Evolutionary conservation across 2,888 invertebrate species (phyloP).

Genomic region (Globia sparganii): DNA sequence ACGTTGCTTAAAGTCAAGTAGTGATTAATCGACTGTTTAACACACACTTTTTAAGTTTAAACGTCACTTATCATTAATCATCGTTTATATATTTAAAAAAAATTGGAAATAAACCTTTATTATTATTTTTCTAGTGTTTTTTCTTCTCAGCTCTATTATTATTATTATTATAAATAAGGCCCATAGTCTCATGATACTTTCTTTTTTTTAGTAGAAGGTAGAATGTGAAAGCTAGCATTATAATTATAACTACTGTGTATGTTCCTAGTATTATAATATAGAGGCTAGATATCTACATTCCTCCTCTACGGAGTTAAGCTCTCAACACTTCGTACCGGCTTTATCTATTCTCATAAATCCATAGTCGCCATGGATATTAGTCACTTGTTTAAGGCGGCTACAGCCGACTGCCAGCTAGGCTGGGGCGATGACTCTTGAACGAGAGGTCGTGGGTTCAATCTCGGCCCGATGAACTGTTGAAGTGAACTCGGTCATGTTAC

Average conservation of each 20-base stretch:
- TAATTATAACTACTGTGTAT: too few species aligned
- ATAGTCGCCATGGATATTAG: conserved; percentile 24
- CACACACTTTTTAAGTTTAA: too few species aligned
- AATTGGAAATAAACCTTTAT: too few species aligned
- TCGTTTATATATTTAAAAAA: too few species aligned
- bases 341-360: conserved; percentile 4
- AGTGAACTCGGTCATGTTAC: conserved; percentile 33
- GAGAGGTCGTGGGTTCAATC: conserved; percentile 58
- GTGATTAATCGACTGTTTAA: too few species aligned
- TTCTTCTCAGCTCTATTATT: too few species aligned
- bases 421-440: conserved; percentile 53
- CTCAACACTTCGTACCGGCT: background rate
- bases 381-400: conserved; percentile 38
- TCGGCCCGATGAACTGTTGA: conserved; percentile 54
- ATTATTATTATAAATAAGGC: too few species aligned
- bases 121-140: too few species aligned
- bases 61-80: too few species aligned
- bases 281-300: background rate
- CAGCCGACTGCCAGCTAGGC: conserved; percentile 35
- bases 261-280: background rate
- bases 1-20: too few species aligned
- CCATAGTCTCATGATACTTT: background rate
- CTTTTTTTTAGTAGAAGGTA: background rate
- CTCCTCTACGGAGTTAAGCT: background rate
- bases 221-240: too few species aligned